These are phyloP conservation scores for Zaprionus vittiger DNA, from an alignment of 1,140 invertebrate genomes.

Conservation along the genomic window DNA sequence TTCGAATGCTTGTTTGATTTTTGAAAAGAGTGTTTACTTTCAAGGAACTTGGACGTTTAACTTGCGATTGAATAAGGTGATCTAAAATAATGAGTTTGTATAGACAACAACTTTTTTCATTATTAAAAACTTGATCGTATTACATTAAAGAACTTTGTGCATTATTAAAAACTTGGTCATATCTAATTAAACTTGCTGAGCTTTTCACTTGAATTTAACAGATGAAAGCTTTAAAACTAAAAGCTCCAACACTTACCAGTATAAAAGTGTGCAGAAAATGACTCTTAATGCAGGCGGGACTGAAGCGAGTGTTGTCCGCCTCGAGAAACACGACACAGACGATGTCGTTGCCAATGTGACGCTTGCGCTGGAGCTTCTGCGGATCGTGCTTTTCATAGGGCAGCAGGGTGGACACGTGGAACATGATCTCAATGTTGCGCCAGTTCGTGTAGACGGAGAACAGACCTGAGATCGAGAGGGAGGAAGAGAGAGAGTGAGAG, in stretches of 20 bases:
- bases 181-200: not conserved
- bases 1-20: too few relatives aligned
- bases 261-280: conserved; percentile 97
- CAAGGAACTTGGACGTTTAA: too few relatives aligned
- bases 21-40: too few relatives aligned
- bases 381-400: conserved; percentile 96
- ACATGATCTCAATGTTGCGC: conserved; percentile 97
- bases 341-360: conserved; percentile 99
- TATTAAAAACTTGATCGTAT: not conserved
- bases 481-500: not conserved
- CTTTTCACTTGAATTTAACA: not conserved
- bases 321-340: conserved; percentile 97
- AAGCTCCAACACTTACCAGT: conserved; percentile 85
- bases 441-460: conserved; percentile 97
- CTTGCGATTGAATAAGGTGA: too few relatives aligned
- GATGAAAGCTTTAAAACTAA: not conserved
- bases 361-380: conserved; percentile 96
- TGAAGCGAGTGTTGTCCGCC: conserved; percentile 96
- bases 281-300: conserved; percentile 96
- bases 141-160: too few relatives aligned
- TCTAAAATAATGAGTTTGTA: too few relatives aligned
- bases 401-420: conserved; percentile 97
- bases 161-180: not conserved
- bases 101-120: too few relatives aligned
- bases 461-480: conserved; percentile 86